These are phyloP conservation scores for Hirudo medicinalis DNA, from an alignment of 1,140 invertebrate genomes.

Conservation along the genomic window DNA sequence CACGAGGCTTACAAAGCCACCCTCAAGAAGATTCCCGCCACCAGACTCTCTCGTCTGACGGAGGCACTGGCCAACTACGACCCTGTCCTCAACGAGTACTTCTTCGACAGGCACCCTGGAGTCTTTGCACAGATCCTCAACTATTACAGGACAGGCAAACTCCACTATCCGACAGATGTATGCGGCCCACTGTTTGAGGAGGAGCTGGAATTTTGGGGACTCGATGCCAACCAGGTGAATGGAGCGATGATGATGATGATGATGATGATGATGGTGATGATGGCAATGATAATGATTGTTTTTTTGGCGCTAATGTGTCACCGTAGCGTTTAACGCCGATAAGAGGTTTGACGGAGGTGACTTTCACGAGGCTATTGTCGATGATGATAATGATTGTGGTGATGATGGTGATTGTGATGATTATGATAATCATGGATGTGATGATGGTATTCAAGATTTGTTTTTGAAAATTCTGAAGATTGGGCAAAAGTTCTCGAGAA, in stretches of 20 bases:
- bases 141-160: constrained; percentile 27
- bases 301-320: neutral
- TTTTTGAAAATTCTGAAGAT: too few relatives aligned
- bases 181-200: constrained; percentile 68
- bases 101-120: constrained; percentile 28
- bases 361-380: neutral
- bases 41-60: constrained; percentile 24
- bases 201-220: constrained; percentile 42
- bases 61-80: constrained; percentile 24
- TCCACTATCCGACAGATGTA: constrained; percentile 27
- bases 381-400: constrained; percentile 8
- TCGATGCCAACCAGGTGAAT: constrained; percentile 43
- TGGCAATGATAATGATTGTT: neutral
- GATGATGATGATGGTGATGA: constrained; percentile 4
- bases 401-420: neutral
- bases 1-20: constrained; percentile 25
- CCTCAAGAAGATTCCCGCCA: constrained; percentile 25
- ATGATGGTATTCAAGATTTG: too few relatives aligned
- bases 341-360: constrained; percentile 1
- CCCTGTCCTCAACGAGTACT: constrained; percentile 25
- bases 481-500: too few relatives aligned
- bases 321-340: neutral
- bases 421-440: neutral
- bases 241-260: constrained; percentile 2
- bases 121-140: constrained; percentile 27